A percentile compares a stretch with the other conserved stretches of the same genome.
Evolutionary conservation across 2,113 vertebrate genomes (phyloP).

Genomic region (Sigmodon hispidus): DNA sequence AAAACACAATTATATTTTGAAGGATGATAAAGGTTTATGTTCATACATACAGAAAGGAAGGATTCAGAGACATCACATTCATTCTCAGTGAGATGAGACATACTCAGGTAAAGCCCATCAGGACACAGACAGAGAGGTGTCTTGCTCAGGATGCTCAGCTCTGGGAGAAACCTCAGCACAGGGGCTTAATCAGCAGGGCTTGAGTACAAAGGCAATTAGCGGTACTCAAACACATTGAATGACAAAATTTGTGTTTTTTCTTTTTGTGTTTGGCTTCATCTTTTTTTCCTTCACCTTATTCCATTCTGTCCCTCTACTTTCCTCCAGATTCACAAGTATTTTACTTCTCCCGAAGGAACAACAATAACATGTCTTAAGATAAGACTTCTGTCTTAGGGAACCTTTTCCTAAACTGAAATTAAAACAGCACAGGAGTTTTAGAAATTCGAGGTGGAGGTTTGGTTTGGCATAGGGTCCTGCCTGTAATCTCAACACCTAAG

Average conservation of each 20-base stretch:
- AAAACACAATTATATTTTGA: slow-evolving; percentile 9
- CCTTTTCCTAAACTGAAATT: slow-evolving; percentile 14
- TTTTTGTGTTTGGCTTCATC: neutral
- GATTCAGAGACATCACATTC: neutral
- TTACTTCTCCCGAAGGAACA: slow-evolving; percentile 1
- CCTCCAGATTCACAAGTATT: neutral
- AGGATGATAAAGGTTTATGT: slow-evolving; percentile 19
- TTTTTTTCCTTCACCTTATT: neutral
- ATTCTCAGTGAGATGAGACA: neutral
- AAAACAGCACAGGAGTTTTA: slow-evolving; percentile 15
- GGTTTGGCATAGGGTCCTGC: neutral
- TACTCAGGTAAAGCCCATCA: neutral
- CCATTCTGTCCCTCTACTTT: neutral
- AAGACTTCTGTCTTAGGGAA: neutral
- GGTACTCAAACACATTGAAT: neutral
- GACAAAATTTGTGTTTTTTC: neutral
- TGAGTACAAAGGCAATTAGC: neutral
- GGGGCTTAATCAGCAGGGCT: neutral
- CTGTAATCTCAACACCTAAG: neutral
- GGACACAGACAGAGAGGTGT: too few relatives aligned
- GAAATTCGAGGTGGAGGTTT: neutral
- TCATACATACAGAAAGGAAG: neutral
- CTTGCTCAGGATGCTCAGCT: neutral
- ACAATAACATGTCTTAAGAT: neutral
- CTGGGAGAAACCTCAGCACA: neutral